phyloP scores from a whole-genome alignment of 2,797 vertebrate species.

The Alauda arvensis region DNA sequence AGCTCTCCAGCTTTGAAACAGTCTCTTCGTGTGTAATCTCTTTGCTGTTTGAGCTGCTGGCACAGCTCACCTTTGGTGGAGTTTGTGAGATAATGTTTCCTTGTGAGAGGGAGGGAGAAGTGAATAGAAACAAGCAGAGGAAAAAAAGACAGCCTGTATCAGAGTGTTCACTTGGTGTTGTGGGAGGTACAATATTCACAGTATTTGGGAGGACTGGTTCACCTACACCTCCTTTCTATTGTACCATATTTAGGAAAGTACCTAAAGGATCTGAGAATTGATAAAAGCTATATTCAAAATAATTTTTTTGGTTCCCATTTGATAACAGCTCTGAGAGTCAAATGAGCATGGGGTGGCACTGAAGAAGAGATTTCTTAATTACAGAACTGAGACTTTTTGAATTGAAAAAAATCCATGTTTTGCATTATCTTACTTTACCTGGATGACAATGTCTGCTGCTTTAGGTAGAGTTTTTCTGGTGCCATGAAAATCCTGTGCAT shows the following conservation, averaged over 20 bases:
- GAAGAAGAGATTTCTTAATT: neutral
- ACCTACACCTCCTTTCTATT: neutral
- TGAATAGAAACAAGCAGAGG: neutral
- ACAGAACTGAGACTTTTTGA: neutral
- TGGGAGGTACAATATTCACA: accelerated
- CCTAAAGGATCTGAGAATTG: neutral
- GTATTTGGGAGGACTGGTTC: neutral
- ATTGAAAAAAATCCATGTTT: neutral
- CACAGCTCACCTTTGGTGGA: neutral
- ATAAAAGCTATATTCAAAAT: neutral
- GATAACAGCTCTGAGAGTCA: accelerated
- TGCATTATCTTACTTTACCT: neutral
- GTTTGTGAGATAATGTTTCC: neutral
- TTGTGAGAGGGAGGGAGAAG: neutral
- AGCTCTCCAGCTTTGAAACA: neutral
- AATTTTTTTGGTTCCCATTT: neutral
- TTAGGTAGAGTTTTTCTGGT: neutral
- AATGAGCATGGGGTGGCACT: neutral
- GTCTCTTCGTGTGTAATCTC: neutral
- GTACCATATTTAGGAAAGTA: neutral
- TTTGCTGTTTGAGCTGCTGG: neutral
- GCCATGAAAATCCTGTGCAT: neutral
- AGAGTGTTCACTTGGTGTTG: neutral
- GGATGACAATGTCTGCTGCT: neutral
- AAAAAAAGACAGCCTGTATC: neutral